phyloP scores from a whole-genome alignment of 2,888 invertebrate species.

The Iphiclides podalirius region DNA sequence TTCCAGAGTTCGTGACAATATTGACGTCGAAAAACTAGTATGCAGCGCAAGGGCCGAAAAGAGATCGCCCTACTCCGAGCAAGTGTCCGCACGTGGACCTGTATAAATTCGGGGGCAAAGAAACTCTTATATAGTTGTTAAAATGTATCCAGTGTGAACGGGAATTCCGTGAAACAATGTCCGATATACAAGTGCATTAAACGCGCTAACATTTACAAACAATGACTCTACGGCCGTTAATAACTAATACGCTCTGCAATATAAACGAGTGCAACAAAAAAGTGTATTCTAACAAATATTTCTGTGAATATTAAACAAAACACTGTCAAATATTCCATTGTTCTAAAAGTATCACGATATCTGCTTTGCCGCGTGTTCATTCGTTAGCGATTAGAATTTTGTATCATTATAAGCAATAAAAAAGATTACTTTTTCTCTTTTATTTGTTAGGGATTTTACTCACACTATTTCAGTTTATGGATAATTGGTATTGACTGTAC shows the following conservation, averaged over 20 bases:
- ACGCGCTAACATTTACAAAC: background rate
- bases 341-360: slow-evolving; percentile 7
- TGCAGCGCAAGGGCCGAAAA: slow-evolving; percentile 64
- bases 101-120: slow-evolving; percentile 63
- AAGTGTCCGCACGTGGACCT: slow-evolving; percentile 50
- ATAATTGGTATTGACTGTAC: too few species aligned
- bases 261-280: too few species aligned
- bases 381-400: background rate
- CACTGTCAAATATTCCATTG: slow-evolving; percentile 1
- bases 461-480: too few species aligned
- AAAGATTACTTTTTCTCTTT: background rate
- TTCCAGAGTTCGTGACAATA: slow-evolving; percentile 91
- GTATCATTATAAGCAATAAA: background rate
- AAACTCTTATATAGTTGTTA: slow-evolving; percentile 69
- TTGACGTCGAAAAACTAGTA: slow-evolving; percentile 91
- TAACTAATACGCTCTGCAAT: too few species aligned
- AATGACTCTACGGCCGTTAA: slow-evolving; percentile 15
- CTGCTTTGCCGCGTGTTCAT: slow-evolving; percentile 4
- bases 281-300: too few species aligned
- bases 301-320: slow-evolving; percentile 2
- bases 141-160: slow-evolving; percentile 24
- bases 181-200: background rate
- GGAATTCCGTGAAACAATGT: slow-evolving; percentile 12
- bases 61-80: slow-evolving; percentile 54
- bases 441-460: too few species aligned